Conservation (phyloP, 92 coral and sea anemone genomes). For the Parazoanthus atlanticus region DNA sequence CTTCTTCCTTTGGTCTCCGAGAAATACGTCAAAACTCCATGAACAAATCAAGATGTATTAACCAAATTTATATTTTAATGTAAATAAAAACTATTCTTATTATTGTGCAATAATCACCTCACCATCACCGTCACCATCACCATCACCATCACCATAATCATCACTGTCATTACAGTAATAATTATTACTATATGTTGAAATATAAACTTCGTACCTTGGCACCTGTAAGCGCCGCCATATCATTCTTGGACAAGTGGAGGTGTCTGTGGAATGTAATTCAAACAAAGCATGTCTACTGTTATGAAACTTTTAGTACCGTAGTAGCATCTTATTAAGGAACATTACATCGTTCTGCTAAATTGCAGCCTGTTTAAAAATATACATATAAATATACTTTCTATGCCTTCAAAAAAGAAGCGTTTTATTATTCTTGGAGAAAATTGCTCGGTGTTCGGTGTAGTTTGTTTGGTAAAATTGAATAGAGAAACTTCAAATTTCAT, state of each 20-base stretch:
- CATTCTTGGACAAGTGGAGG: conserved; percentile 85
- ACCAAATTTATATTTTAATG: too few species aligned
- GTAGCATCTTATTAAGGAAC: neutral
- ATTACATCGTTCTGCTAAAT: neutral
- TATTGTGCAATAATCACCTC: too few species aligned
- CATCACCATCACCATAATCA: too few species aligned
- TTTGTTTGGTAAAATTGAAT: too few species aligned
- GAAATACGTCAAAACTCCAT: neutral
- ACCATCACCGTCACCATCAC: too few species aligned
- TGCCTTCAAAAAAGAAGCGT: neutral
- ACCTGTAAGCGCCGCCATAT: conserved; percentile 85
- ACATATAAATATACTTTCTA: neutral
- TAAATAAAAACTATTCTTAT: too few species aligned
- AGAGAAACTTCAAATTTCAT: too few species aligned
- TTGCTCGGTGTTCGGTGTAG: too few species aligned
- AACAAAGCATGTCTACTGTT: neutral
- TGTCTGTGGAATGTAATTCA: conserved; percentile 57
- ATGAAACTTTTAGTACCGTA: neutral
- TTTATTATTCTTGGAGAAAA: too few species aligned
- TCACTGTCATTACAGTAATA: neutral
- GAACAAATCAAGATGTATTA: neutral
- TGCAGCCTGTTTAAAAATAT: neutral
- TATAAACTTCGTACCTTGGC: conserved; percentile 65
- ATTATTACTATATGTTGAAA: neutral
- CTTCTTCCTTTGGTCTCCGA: neutral